These are phyloP conservation scores for Semnornis frantzii DNA, from an alignment of 2,113 vertebrate species.

Conservation along the genomic window DNA sequence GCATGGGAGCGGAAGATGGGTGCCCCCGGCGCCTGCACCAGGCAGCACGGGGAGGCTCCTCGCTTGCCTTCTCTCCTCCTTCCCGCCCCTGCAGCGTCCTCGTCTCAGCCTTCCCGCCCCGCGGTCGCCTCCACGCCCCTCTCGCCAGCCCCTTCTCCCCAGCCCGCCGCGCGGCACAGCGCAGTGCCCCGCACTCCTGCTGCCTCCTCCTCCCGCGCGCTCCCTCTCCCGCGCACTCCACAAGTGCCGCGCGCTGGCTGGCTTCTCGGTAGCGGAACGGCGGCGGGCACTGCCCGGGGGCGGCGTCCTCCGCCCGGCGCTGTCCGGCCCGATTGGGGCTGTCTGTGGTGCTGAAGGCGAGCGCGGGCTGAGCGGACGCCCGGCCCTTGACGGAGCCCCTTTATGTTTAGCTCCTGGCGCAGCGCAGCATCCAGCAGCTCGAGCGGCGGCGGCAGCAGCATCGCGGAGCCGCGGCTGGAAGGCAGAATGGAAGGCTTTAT, in stretches of 20 bases:
- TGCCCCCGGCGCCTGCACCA: neutral
- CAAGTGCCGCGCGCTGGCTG: slow-evolving; percentile 76
- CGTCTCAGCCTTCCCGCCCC: neutral
- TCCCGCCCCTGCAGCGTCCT: neutral
- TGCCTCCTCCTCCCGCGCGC: slow-evolving; percentile 18
- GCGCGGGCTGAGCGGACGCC: slow-evolving; percentile 67
- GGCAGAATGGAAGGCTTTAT: slow-evolving; percentile 81
- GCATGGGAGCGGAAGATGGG: neutral
- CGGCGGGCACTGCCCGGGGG: neutral
- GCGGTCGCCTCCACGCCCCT: slow-evolving; percentile 41
- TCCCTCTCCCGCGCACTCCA: slow-evolving; percentile 48
- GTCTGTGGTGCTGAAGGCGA: slow-evolving; percentile 66
- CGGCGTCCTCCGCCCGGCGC: slow-evolving; percentile 25
- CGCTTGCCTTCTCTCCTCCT: neutral
- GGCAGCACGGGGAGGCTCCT: neutral
- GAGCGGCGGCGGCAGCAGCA: slow-evolving; percentile 61
- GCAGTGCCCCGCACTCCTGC: slow-evolving; percentile 33
- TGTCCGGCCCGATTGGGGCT: slow-evolving; percentile 34
- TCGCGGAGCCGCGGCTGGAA: slow-evolving; percentile 65
- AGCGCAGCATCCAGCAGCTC: slow-evolving; percentile 74
- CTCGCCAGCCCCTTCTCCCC: neutral
- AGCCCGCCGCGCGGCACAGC: neutral
- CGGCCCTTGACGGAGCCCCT: slow-evolving; percentile 73
- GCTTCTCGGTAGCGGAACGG: neutral
- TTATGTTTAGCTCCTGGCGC: slow-evolving; percentile 77